These are phyloP conservation scores for Palloptera scutellata DNA, from an alignment of 2,888 invertebrate genomes.

Conservation along the genomic window DNA sequence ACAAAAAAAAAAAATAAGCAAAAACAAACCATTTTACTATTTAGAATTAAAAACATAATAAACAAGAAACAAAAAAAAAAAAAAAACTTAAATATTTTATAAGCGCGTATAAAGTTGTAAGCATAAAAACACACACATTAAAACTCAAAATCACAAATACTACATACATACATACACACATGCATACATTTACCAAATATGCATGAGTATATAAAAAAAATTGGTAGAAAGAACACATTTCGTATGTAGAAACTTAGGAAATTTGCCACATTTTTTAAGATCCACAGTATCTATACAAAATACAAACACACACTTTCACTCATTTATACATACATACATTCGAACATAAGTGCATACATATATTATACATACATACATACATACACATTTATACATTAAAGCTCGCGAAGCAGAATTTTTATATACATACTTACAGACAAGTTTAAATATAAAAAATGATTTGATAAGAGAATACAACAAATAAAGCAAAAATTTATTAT, in stretches of 20 bases:
- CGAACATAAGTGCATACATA: constrained; percentile 4
- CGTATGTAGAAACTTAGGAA: background rate
- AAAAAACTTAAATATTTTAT: constrained; percentile 8
- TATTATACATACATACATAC: constrained; percentile 10
- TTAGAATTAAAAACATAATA: too few species aligned
- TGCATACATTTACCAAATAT: background rate
- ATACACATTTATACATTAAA: constrained; percentile 20
- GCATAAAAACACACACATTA: constrained; percentile 10
- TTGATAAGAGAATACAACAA: constrained; percentile 8
- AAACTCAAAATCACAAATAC: constrained; percentile 8
- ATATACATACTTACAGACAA: constrained; percentile 22
- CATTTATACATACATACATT: constrained; percentile 5
- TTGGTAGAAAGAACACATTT: background rate
- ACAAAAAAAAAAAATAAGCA: background rate
- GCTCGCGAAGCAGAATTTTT: constrained; percentile 2
- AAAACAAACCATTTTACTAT: too few species aligned
- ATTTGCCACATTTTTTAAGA: too few species aligned
- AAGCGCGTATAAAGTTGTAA: background rate
- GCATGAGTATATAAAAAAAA: background rate
- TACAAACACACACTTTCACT: background rate
- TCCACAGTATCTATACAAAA: too few species aligned
- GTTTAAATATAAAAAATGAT: constrained; percentile 21
- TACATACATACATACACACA: background rate
- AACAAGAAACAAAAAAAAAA: background rate
- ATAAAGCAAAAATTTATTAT: constrained; percentile 18